A percentile compares a stretch with the other conserved stretches of the same genome.
Evolutionary conservation across 2,113 vertebrate genomes (phyloP).

Genomic region (Hylia prasina): DNA sequence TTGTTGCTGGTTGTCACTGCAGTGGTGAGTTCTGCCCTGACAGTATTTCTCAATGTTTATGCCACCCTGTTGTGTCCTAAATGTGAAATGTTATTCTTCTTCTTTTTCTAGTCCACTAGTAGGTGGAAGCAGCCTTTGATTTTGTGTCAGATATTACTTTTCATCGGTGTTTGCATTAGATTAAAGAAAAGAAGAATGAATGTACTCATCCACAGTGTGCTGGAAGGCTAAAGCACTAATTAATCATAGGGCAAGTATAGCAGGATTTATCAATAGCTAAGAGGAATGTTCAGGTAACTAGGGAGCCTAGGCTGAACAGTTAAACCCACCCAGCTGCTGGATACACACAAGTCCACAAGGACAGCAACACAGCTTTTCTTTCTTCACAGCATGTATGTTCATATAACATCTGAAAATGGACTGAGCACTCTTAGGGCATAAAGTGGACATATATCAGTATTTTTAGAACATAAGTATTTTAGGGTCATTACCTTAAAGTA

Average conservation of each 20-base stretch:
- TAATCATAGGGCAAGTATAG: not conserved
- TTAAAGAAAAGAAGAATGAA: not conserved
- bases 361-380: not conserved
- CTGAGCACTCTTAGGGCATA: not conserved
- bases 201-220: not conserved
- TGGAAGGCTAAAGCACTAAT: not conserved
- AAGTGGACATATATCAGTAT: not conserved
- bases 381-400: not conserved
- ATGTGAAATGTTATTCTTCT: not conserved
- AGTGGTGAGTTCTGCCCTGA: not conserved
- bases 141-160: constrained; percentile 29
- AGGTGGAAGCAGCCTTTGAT: not conserved
- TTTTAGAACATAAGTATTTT: not conserved
- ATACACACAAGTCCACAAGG: not conserved
- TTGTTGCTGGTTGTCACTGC: not conserved
- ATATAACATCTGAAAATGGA: not conserved
- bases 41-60: not conserved
- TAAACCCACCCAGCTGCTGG: not conserved
- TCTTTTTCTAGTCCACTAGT: not conserved
- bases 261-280: not conserved
- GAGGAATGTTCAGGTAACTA: not conserved
- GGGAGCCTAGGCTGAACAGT: not conserved
- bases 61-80: not conserved
- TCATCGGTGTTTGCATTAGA: not conserved
- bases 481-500: not conserved